These are phyloP conservation scores for Sepioteuthis lessoniana DNA, from an alignment of 2,888 invertebrate genomes.

Conservation along the genomic window DNA sequence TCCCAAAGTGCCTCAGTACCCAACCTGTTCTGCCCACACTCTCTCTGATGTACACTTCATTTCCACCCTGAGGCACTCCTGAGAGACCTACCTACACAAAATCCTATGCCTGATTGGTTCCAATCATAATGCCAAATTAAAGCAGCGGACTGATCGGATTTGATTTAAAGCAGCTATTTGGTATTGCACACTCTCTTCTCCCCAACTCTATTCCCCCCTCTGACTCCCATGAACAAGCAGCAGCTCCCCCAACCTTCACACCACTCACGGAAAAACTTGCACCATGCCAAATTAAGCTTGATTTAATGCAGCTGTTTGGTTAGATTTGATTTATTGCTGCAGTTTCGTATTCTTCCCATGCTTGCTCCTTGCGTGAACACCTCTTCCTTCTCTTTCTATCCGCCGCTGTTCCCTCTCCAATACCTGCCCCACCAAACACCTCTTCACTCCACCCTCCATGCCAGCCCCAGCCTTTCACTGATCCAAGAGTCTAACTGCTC, in stretches of 20 bases:
- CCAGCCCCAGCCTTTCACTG: neutral
- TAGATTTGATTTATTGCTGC: slow-evolving; percentile 23
- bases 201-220: neutral
- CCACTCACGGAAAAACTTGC: slow-evolving; percentile 23
- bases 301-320: slow-evolving; percentile 33
- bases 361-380: neutral
- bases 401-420: neutral
- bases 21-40: slow-evolving; percentile 14
- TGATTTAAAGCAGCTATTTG: slow-evolving; percentile 23
- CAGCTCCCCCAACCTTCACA: neutral
- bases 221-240: neutral
- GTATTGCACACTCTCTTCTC: slow-evolving; percentile 10
- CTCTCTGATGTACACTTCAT: neutral
- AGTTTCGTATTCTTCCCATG: slow-evolving; percentile 9
- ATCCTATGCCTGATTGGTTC: slow-evolving; percentile 1
- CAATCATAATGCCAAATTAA: slow-evolving; percentile 33
- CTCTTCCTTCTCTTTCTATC: neutral
- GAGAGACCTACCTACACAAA: slow-evolving; percentile 33
- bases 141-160: neutral
- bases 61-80: slow-evolving; percentile 8
- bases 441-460: neutral
- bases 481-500: slow-evolving; percentile 33
- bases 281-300: slow-evolving; percentile 33
- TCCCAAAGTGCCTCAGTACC: neutral
- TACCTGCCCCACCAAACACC: neutral